Conservation (phyloP, 2,113 vertebrate species). For the Anas platyrhynchos region DNA sequence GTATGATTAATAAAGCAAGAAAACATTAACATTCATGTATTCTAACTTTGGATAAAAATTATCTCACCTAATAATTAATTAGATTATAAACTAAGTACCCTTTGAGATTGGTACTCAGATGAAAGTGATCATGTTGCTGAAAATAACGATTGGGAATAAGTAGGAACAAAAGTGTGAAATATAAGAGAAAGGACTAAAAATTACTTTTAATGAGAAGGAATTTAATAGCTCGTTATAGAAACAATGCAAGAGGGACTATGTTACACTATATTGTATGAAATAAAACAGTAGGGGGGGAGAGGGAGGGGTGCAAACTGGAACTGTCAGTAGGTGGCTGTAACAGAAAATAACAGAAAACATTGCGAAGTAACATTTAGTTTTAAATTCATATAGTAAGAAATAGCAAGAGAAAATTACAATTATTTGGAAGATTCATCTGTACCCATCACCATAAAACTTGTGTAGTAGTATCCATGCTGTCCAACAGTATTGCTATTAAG, state of each 20-base stretch:
- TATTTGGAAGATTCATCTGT: background rate
- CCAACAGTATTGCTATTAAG: background rate
- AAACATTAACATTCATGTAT: background rate
- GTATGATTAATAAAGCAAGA: background rate
- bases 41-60: background rate
- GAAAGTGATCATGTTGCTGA: background rate
- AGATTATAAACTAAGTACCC: background rate
- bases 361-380: background rate
- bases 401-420: background rate
- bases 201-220: background rate
- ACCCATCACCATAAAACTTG: background rate
- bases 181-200: background rate
- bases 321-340: background rate
- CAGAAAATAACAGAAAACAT: background rate
- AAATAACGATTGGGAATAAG: background rate
- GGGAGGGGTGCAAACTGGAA: background rate
- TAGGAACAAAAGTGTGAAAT: background rate
- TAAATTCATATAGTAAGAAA: background rate
- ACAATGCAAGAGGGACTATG: background rate
- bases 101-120: background rate
- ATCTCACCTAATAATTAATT: background rate
- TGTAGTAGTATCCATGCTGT: background rate
- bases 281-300: background rate
- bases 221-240: conserved; percentile 29
- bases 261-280: background rate